Base-by-base conservation (phyloP, 2,113 vertebrate species). In the Sylvicapra grimmia region DNA sequence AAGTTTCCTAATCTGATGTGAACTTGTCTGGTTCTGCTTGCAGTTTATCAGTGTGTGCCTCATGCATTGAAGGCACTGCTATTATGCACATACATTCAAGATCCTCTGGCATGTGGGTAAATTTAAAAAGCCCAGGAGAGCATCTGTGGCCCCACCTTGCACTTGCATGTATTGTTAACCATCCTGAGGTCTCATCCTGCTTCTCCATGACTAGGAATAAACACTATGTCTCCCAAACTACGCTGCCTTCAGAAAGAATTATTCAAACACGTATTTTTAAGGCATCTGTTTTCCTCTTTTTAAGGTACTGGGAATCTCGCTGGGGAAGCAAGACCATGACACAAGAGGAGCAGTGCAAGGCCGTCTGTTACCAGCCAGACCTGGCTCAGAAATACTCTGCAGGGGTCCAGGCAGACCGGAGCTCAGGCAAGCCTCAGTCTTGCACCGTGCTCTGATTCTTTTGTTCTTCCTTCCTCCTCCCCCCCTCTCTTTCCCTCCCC, bases 251-350 rank as follows among this genome's bases (percentile, higher is more conserved):
- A 68, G 94, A 90, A 82, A 93, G 80, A 97, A 93, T 36, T 58
- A 49, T 29, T 27, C 59, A 83, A 96, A 49, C n/a, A 77, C 11
- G 79, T 36, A 15, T 84, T 93, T 90, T 79, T 36, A 79, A 95
- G 88, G 80, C 47, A 54, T 84, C 18, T 88, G 14, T 72, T 91
- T 94, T 89, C 56, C 15, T 86, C 83, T 93, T 86, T 31, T 86
- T 79, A 56, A 16, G 44, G 18, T 61, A 83, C 96, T 96, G 91
- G 83, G 96, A 84, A 87, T 92, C 86, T 91, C 86, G 68, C 4
- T 75, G 83, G 49, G 91, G 49, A 89, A 90, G 47, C 61, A 92
- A 91, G 63, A 75, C 56, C 61, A 23, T 96, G 98, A 94, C 96
- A 93, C 44, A 9, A 10, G 4, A 75, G 56, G 91, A 61, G 93